phyloP scores from a whole-genome alignment of 2,113 vertebrate species.

The Phrynosoma blainvillii region DNA sequence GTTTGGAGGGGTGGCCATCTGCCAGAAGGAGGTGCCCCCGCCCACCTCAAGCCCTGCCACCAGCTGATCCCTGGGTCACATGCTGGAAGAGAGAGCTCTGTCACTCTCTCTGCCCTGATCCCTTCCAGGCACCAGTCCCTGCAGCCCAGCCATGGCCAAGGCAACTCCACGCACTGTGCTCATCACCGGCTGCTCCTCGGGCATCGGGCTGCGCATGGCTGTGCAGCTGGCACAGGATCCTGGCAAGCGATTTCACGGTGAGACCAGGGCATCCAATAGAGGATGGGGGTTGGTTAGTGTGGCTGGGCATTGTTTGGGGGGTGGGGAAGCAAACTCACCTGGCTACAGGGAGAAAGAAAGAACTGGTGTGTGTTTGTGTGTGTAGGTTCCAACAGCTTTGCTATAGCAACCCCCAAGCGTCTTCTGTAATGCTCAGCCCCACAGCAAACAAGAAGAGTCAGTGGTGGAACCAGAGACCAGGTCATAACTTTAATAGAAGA shows the following conservation, averaged over 20 bases:
- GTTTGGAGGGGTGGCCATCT: not conserved
- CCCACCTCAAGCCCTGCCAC: slow-evolving; percentile 20
- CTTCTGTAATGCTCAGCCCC: not conserved
- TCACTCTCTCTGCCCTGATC: slow-evolving; percentile 15
- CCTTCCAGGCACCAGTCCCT: not conserved
- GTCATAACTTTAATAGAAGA: not conserved
- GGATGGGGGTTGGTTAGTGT: no score
- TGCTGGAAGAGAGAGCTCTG: slow-evolving; percentile 3
- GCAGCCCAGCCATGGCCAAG: slow-evolving; percentile 60
- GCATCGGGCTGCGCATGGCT: slow-evolving; percentile 83
- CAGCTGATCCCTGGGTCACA: slow-evolving; percentile 30
- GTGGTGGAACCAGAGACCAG: no score
- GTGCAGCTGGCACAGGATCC: slow-evolving; percentile 80
- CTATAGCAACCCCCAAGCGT: not conserved
- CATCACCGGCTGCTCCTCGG: slow-evolving; percentile 85
- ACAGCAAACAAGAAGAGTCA: not conserved
- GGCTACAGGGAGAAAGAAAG: no score
- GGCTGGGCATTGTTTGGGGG: not conserved
- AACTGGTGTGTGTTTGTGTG: no score
- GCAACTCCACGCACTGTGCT: slow-evolving; percentile 69
- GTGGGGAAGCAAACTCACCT: no score
- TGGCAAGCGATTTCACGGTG: slow-evolving; percentile 79
- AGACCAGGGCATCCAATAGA: slow-evolving; percentile 18
- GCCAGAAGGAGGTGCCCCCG: not conserved
- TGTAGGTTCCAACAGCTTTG: no score